Evolutionary conservation across 1,140 invertebrate species (phyloP).

Genomic region (Hydropsyche tenuis): DNA sequence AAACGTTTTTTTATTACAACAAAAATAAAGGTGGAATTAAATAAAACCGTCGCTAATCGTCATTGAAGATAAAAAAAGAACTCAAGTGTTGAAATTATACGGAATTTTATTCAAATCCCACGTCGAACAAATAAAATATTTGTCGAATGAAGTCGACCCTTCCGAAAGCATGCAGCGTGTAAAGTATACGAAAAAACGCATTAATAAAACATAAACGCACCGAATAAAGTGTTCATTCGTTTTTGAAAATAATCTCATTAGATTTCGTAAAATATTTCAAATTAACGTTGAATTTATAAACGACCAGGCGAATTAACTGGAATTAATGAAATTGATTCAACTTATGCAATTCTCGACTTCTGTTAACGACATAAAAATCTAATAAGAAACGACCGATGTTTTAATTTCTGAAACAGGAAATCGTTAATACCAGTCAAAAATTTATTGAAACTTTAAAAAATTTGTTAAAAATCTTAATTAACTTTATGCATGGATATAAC

Average conservation of each 20-base stretch:
- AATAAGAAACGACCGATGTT: conserved; percentile 7
- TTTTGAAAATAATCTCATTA: too few species aligned
- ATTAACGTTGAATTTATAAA: too few species aligned
- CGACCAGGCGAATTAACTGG: too few species aligned
- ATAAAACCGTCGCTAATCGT: background rate
- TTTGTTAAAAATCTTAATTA: conserved; percentile 29
- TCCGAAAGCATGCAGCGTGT: conserved; percentile 1
- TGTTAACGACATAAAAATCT: too few species aligned
- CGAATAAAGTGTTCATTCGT: background rate
- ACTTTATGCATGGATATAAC: too few species aligned
- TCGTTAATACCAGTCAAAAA: conserved; percentile 33
- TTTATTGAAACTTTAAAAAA: conserved; percentile 4
- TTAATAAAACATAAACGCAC: conserved; percentile 6
- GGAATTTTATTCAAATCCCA: background rate
- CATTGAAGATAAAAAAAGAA: background rate
- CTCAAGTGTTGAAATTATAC: conserved; percentile 18
- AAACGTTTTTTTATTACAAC: background rate
- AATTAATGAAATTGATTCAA: too few species aligned
- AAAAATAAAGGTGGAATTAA: conserved; percentile 1
- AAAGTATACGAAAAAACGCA: conserved; percentile 16
- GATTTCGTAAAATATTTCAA: too few species aligned
- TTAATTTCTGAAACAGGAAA: conserved; percentile 17
- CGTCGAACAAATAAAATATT: conserved; percentile 19
- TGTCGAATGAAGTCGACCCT: conserved; percentile 9
- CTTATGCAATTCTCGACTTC: too few species aligned